phyloP scores from a whole-genome alignment of 2,797 vertebrate species.

The Urocyon cinereoargenteus region DNA sequence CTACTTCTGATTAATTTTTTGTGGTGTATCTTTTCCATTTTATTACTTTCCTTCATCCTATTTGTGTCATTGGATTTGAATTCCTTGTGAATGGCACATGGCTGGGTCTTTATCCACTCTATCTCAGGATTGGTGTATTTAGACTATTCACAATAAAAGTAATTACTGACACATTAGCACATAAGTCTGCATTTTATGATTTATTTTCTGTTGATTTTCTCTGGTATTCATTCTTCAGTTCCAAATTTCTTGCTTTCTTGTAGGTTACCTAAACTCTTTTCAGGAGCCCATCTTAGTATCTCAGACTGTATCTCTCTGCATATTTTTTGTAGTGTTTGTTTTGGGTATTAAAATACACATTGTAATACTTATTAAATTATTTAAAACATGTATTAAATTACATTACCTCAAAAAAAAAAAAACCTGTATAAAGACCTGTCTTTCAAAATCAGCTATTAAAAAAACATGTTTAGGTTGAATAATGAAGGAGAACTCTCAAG shows the following conservation, averaged over 20 bases:
- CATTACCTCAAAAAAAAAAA: background rate
- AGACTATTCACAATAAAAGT: background rate
- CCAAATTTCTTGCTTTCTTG: background rate
- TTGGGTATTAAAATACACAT: background rate
- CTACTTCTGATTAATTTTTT: background rate
- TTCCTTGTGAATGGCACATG: background rate
- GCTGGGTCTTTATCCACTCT: no score
- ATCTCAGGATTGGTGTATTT: background rate
- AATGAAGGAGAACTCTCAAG: background rate
- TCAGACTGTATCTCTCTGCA: background rate
- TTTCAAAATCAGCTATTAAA: background rate
- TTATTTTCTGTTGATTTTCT: background rate
- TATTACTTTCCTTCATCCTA: background rate
- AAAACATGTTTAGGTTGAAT: background rate
- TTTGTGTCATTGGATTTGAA: background rate
- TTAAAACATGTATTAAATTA: background rate
- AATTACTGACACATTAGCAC: background rate
- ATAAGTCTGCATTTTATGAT: background rate
- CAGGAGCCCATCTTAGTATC: background rate
- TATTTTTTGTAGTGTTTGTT: background rate
- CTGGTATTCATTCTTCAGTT: background rate
- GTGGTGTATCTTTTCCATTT: background rate
- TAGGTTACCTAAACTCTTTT: background rate
- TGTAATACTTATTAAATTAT: background rate
- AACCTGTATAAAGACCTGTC: background rate